Conservation (phyloP, 2,797 vertebrate genomes). For the Helicolenus hilgendorfi region DNA sequence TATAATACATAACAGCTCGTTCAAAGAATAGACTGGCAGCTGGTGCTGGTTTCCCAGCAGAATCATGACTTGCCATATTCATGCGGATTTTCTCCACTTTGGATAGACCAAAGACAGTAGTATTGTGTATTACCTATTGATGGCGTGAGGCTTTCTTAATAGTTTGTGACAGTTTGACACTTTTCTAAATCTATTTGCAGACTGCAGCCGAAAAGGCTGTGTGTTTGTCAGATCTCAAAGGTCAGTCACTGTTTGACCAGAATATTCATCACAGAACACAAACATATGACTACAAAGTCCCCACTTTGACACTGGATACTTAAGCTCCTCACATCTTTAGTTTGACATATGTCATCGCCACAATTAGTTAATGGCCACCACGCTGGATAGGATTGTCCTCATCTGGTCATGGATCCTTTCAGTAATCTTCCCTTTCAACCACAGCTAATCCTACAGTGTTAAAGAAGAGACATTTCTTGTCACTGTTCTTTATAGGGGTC, state of each 20-base stretch:
- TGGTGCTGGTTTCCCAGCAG: conserved; percentile 30
- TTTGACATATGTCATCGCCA: conserved; percentile 1
- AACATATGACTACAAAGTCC: not conserved
- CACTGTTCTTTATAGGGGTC: conserved; percentile 20
- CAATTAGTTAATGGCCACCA: conserved; percentile 65
- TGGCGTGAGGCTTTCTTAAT: not conserved
- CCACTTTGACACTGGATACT: not conserved
- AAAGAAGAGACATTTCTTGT: conserved; percentile 22
- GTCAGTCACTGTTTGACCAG: not conserved
- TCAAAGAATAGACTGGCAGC: conserved; percentile 27
- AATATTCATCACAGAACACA: not conserved
- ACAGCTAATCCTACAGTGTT: conserved; percentile 58
- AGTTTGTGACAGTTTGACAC: not conserved
- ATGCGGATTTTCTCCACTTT: conserved; percentile 28
- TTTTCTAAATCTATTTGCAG: not conserved
- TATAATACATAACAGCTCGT: conserved; percentile 35
- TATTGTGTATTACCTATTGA: not conserved
- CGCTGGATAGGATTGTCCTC: conserved; percentile 47
- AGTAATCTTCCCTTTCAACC: conserved; percentile 69
- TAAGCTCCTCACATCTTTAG: not conserved
- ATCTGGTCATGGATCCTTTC: conserved; percentile 56
- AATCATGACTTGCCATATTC: not conserved
- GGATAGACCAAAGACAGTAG: not conserved
- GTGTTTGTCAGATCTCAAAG: not conserved
- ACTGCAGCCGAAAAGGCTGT: not conserved